Evolutionary conservation across 2,888 invertebrate species (phyloP).

Genomic region (Sthenelais limicola): DNA sequence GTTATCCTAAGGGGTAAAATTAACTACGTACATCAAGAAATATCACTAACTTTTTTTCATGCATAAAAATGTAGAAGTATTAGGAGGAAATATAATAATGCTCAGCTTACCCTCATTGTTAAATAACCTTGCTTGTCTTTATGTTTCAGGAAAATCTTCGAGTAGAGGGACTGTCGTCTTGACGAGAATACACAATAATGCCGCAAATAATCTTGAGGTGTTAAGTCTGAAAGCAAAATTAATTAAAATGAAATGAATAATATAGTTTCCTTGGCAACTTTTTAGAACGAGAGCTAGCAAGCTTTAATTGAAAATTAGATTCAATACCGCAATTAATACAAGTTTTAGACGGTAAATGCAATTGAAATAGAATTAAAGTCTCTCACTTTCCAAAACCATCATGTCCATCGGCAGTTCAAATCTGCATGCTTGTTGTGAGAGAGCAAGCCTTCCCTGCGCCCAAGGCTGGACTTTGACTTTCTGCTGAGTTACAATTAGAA

Average conservation of each 20-base stretch:
- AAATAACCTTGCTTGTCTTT: conserved; percentile 59
- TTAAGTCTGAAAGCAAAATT: conserved; percentile 58
- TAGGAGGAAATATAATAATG: neutral
- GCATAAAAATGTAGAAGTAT: too few relatives aligned
- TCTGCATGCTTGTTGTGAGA: conserved; percentile 68
- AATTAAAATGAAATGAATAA: neutral
- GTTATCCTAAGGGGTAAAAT: too few relatives aligned
- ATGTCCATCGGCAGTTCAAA: conserved; percentile 71
- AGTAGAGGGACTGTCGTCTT: conserved; percentile 62
- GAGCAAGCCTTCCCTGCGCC: conserved; percentile 63
- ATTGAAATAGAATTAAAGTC: neutral
- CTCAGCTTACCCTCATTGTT: conserved; percentile 56
- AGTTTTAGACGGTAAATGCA: neutral
- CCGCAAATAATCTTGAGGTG: conserved; percentile 64
- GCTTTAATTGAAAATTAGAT: neutral
- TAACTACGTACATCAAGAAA: too few relatives aligned
- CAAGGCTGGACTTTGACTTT: conserved; percentile 51
- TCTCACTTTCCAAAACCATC: conserved; percentile 66
- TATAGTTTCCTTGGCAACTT: neutral
- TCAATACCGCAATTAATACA: neutral
- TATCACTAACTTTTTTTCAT: too few relatives aligned
- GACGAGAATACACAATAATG: conserved; percentile 64
- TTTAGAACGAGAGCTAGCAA: neutral
- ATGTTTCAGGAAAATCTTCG: conserved; percentile 63
- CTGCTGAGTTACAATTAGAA: neutral